These are phyloP conservation scores for Notolabrus celidotus DNA, from an alignment of 2,797 vertebrate genomes.

Conservation along the genomic window DNA sequence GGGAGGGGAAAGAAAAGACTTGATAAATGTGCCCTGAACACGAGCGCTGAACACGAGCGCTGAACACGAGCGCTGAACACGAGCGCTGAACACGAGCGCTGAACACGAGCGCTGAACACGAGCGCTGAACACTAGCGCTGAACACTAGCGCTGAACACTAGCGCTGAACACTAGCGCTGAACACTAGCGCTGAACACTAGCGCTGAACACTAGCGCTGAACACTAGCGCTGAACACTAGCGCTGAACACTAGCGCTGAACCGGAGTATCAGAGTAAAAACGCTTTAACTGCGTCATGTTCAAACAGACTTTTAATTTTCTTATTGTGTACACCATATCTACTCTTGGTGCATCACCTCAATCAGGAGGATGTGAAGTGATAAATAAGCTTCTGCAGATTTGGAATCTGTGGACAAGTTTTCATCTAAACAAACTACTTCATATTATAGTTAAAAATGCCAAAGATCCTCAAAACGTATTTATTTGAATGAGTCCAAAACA, in stretches of 20 bases:
- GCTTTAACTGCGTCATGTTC: not conserved
- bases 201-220: not conserved
- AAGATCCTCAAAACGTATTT: no score
- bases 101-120: not conserved
- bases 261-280: no score
- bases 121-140: not conserved
- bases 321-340: not conserved
- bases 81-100: not conserved
- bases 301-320: not conserved
- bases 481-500: no score
- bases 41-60: not conserved
- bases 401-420: no score
- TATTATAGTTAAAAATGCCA: no score
- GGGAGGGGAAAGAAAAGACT: not conserved
- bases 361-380: no score
- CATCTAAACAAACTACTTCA: no score
- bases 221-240: not conserved
- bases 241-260: not conserved
- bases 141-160: no score
- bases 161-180: not conserved
- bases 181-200: not conserved
- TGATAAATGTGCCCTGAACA: not conserved
- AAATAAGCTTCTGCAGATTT: no score
- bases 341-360: no score
- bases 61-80: not conserved